phyloP scores from a whole-genome alignment of 1,140 invertebrate species.

The Amyelois transitella region DNA sequence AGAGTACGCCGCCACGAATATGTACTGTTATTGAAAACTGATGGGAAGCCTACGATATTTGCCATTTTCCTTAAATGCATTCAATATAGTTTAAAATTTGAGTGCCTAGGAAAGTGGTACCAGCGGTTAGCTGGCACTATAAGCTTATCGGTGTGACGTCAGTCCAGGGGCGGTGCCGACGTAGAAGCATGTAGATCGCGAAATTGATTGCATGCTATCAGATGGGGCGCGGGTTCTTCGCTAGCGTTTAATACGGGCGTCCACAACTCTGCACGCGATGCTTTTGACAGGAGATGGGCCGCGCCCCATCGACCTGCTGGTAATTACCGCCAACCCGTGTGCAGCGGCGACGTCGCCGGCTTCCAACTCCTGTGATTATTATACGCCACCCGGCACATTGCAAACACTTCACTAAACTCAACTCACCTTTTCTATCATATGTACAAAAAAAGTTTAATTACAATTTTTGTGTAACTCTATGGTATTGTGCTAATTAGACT shows the following conservation, averaged over 20 bases:
- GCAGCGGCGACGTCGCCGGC: slow-evolving; percentile 61
- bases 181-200: slow-evolving; percentile 72
- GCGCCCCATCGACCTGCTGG: slow-evolving; percentile 43
- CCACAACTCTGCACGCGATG: slow-evolving; percentile 61
- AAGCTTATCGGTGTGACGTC: slow-evolving; percentile 60
- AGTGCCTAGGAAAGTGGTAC: slow-evolving; percentile 38
- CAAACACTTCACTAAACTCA: not conserved
- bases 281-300: slow-evolving; percentile 66
- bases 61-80: slow-evolving; percentile 11
- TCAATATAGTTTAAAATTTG: slow-evolving; percentile 9
- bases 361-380: slow-evolving; percentile 37
- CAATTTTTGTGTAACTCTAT: not conserved
- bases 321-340: slow-evolving; percentile 64
- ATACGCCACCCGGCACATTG: slow-evolving; percentile 23
- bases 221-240: slow-evolving; percentile 69
- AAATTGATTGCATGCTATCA: slow-evolving; percentile 73
- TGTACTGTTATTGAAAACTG: not conserved
- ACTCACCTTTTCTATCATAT: not conserved
- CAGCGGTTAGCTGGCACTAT: slow-evolving; percentile 59
- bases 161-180: slow-evolving; percentile 62
- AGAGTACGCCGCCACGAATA: not conserved
- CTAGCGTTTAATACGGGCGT: slow-evolving; percentile 69
- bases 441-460: not conserved
- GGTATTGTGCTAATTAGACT: not conserved
- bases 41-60: not conserved